Evolutionary conservation across 2,113 vertebrate species (phyloP), one percentile per base, ranked within the genome.

Genomic region (Pygoscelis antarcticus): DNA sequence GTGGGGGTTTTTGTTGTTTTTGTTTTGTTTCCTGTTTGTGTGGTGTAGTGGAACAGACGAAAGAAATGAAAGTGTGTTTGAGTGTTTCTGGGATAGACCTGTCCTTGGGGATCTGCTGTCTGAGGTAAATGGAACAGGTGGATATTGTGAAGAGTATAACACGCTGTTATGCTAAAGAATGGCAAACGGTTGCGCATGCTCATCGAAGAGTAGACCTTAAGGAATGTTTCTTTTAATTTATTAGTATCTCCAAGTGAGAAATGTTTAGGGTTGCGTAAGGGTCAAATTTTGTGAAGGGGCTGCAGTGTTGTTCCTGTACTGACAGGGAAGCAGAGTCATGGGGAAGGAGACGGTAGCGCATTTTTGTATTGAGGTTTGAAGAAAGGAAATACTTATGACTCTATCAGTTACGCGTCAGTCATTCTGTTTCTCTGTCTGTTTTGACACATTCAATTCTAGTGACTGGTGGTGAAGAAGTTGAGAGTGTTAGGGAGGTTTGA

Each of bases 351-450:
- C 15, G 27, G 84, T 54, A 83, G 44, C 29, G 2, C 3, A 1
- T 54, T 90, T 83, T 44, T 58, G 29, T 85, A 17, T 27, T 42
- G 89, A 66, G 57, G 21, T 74, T 51, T 66, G 64, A 82, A 57
- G 76, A 36, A 75, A 52, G 76, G 83, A 90, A 81, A n/a, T 80
- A 80, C 88, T 94, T 69, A 80, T n/a, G 82, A 90, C 54, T 93
- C 42, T n/a, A 93, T 93, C 75, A 77, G 87, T 87, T 85, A 52
- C 8, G 29, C 36, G 84, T 97, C 93, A 85, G 81, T 96, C 93
- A 65, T 84, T 89, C 49, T 84, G 83, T 77, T 84, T 94, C 26
- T 55, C 5, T 42, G 42, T 6, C 68, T 80, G 70, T 89, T 91
- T 92, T 92, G 89, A 92, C 61, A 72, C 15, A 13, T 83, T 72